A percentile compares a stretch with the other conserved stretches of the same genome.
phyloP scores from a whole-genome alignment of 2,797 vertebrate species.

The Sarcoramphus papa region DNA sequence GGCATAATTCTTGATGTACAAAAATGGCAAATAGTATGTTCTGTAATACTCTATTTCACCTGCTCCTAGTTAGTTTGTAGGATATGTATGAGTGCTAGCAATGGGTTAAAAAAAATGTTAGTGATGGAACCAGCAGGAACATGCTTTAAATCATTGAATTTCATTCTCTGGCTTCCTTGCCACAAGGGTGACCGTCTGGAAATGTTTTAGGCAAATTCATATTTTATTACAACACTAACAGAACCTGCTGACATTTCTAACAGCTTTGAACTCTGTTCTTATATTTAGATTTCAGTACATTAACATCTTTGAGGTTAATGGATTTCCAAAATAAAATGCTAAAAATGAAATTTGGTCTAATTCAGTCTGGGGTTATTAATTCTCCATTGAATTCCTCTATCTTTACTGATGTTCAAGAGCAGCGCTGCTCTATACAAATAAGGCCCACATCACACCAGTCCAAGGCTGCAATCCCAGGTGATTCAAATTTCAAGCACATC shows the following conservation, averaged over 20 bases:
- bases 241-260: not conserved
- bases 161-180: not conserved
- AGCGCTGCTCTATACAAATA: not conserved
- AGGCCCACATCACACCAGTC: not conserved
- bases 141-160: not conserved
- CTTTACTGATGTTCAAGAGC: not conserved
- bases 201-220: not conserved
- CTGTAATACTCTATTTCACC: not conserved
- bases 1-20: not conserved
- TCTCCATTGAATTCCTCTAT: not conserved
- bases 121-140: not conserved
- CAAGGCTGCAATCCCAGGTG: not conserved
- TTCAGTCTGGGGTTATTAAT: not conserved
- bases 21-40: not conserved
- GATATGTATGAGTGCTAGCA: not conserved
- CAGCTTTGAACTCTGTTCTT: not conserved
- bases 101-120: not conserved
- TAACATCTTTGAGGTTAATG: not conserved
- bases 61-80: not conserved
- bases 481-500: not conserved
- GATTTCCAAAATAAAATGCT: slow-evolving; percentile 1
- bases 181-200: not conserved
- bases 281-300: not conserved
- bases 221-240: not conserved
- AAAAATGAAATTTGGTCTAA: not conserved